Conservation (phyloP, 2,113 vertebrate genomes). For the Lutjanus erythropterus region DNA sequence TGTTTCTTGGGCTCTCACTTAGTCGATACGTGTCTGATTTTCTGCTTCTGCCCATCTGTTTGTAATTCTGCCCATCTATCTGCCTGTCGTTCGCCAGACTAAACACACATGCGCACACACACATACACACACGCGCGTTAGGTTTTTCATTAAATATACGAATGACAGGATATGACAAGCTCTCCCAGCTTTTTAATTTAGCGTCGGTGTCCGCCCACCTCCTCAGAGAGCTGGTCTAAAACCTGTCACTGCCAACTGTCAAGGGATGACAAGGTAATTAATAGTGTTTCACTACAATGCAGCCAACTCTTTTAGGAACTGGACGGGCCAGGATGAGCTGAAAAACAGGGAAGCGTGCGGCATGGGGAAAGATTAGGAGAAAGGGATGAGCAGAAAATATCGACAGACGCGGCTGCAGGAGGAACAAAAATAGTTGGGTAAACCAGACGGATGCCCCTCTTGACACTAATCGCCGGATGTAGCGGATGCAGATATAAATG, state of each 20-base stretch:
- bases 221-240: conserved; percentile 70
- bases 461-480: conserved; percentile 23
- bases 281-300: conserved; percentile 69
- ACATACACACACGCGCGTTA: background rate
- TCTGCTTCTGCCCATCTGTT: conserved; percentile 54
- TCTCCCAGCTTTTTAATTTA: conserved; percentile 74
- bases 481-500: conserved; percentile 11
- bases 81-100: conserved; percentile 21
- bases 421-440: conserved; percentile 23
- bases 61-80: conserved; percentile 42
- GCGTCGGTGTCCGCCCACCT: conserved; percentile 63
- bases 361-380: conserved; percentile 28
- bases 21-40: conserved; percentile 19
- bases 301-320: conserved; percentile 53
- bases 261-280: conserved; percentile 81
- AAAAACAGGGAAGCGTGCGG: conserved; percentile 20
- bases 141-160: conserved; percentile 66
- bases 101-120: background rate
- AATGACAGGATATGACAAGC: conserved; percentile 71
- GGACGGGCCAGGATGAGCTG: conserved; percentile 25
- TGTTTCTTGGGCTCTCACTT: conserved; percentile 48
- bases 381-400: conserved; percentile 28
- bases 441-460: conserved; percentile 15
- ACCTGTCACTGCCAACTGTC: conserved; percentile 72
- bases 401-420: conserved; percentile 28